Evolutionary conservation across 2,797 vertebrate genomes (phyloP).

Genomic region (Enteromius thamalakanensis): DNA sequence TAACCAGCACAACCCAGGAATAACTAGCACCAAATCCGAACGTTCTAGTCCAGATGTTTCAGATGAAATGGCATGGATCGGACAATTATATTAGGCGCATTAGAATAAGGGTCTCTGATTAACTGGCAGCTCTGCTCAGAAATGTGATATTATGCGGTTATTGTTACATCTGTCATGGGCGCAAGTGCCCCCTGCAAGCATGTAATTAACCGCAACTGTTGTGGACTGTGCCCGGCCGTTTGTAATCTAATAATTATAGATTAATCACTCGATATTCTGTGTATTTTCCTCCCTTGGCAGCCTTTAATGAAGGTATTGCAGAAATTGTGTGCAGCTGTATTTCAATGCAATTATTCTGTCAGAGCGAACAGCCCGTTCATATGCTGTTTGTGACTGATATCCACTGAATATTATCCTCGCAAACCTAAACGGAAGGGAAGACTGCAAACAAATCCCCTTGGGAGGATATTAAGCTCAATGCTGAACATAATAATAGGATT

Average conservation of each 20-base stretch:
- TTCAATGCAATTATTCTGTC: slow-evolving; percentile 67
- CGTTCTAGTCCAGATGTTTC: slow-evolving; percentile 13
- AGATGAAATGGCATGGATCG: not conserved
- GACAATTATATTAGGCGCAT: slow-evolving; percentile 5
- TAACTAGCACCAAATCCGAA: not conserved
- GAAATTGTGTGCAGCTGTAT: slow-evolving; percentile 65
- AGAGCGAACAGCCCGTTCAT: slow-evolving; percentile 57
- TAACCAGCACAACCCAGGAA: slow-evolving; percentile 62
- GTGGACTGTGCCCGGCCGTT: slow-evolving; percentile 53
- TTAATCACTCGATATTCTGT: slow-evolving; percentile 63
- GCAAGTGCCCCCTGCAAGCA: slow-evolving; percentile 53
- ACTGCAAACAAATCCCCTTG: slow-evolving; percentile 59
- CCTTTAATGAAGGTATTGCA: slow-evolving; percentile 61
- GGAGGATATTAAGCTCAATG: slow-evolving; percentile 52
- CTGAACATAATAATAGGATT: slow-evolving; percentile 46
- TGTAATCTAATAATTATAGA: slow-evolving; percentile 69
- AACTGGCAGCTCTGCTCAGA: slow-evolving; percentile 58
- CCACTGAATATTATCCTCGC: slow-evolving; percentile 63
- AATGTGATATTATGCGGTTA: slow-evolving; percentile 56
- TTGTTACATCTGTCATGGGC: slow-evolving; percentile 62
- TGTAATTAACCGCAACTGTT: slow-evolving; percentile 59
- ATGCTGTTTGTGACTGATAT: slow-evolving; percentile 64
- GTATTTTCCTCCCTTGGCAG: slow-evolving; percentile 57
- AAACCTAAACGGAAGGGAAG: slow-evolving; percentile 60
- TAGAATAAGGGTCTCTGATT: slow-evolving; percentile 51